Conservation (phyloP, 2,888 invertebrate species). For the Papilio protenor region DNA sequence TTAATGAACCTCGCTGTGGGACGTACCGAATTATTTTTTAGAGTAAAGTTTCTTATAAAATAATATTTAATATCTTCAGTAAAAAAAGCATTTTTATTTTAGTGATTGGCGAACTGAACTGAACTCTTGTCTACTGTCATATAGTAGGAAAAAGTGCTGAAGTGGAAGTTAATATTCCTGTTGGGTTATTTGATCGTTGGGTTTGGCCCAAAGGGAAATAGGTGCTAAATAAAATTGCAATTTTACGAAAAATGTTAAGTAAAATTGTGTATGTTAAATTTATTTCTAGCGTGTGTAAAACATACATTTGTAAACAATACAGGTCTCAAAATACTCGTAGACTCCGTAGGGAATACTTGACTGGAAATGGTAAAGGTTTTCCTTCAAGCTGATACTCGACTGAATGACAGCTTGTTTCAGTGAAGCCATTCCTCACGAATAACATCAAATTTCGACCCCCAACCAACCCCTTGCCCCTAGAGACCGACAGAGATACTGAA, state of each 20-base stretch:
- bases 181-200: too few species aligned
- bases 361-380: conserved; percentile 8
- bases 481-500: conserved; percentile 7
- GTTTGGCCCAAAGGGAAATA: not conserved
- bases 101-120: too few species aligned
- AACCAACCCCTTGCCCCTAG: conserved; percentile 10
- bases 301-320: conserved; percentile 18
- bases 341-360: not conserved
- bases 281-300: not conserved
- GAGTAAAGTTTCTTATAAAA: not conserved
- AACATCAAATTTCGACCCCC: not conserved
- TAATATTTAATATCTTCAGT: not conserved
- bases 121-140: too few species aligned
- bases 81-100: too few species aligned
- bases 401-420: conserved; percentile 29
- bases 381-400: conserved; percentile 10
- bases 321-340: not conserved
- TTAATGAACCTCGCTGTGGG: conserved; percentile 3
- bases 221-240: not conserved
- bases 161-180: too few species aligned
- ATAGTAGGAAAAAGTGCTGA: too few species aligned
- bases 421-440: conserved; percentile 7
- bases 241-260: too few species aligned
- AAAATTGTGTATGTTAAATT: not conserved
- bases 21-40: not conserved